Evolutionary conservation across 2,888 invertebrate species (phyloP), one percentile per base, ranked within the genome.

Genomic region (Cecidostiba fungosa): DNA sequence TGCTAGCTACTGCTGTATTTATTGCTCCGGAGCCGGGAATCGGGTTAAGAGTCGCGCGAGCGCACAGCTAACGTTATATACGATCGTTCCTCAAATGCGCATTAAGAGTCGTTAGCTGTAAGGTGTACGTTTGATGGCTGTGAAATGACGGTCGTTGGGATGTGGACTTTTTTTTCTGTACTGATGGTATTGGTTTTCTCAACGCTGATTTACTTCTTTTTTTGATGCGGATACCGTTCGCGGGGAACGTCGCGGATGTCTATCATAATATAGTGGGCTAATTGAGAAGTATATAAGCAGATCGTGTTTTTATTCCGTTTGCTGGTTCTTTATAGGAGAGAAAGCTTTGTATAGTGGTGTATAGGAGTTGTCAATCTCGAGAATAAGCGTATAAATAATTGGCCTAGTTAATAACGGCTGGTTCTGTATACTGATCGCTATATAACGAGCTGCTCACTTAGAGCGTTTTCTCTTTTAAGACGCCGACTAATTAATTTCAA

Each of bases 101-200:
- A 26, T n/a, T 66, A 66, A 66, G 14, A 14, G n/a, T 66, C 23
- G 29, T 66, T 66, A 26, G 23, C n/a, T 16, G 19, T 16, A 59
- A 66, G 66, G 29, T 66, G 26, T 66, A 29, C 14, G 16, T 26
- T 29, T 26, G 14, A 29, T 26, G 29, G 23, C 66, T 26, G 23
- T n/a, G 29, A 29, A 26, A 66, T 26, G 26, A 66, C 23, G 54
- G 54, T 74, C 29, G 10, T n/a, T 70, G 6, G 2, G 43, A 12
- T 12, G 12, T 26, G 62, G 26, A 26, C 6, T 26, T 66, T 66
- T 66, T 26, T 29, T 29, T 66, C 0, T n/a, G 3, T 54, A n/a
- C n/a, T 54, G n/a, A n/a, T 54, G n/a, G 19, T 54, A 54, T 54
- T 54, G 54, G n/a, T 54, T 54, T 54, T 54, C 54, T 54, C 43